Base-by-base conservation (phyloP, 2,888 invertebrate species). In the Leptinotarsa tumamoca region DNA sequence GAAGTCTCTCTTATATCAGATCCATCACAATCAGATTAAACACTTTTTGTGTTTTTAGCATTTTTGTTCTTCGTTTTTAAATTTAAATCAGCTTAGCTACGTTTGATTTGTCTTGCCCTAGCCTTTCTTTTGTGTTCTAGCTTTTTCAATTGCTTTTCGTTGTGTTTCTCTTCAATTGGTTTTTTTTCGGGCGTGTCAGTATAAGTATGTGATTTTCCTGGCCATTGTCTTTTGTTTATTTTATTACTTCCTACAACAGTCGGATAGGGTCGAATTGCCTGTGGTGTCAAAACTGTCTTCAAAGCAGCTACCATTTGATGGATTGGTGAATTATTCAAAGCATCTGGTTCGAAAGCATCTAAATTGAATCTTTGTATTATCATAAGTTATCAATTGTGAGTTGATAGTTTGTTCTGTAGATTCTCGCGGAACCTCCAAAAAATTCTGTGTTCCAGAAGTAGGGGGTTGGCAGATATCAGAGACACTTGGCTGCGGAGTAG, bases 291-390 rank as follows among this genome's bases (percentile, higher is more conserved):
- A 23, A 23, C 23, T 23, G 23, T 23, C 23, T 23, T 23, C 23
- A 23, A 23, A 21, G 4, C 4, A 23, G 23, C 23, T 67, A 67
- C 67, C 15, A 67, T 67, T 67, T 67, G 49, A 33, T 49, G 67
- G 43, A 67, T 67, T 67, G 27, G 67, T 67, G 56, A 56, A 56
- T 67, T 33, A 27, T 67, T 33, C 33, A 23, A 67, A 67, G 67
- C 67, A 27, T 67, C 33, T 67, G 43, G 67, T 67, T 67, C 67
- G 33, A 15, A 67, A 33, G 33, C 33, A 67, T 67, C 33, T 33
- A 33, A 27, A 33, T 67, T 67, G 2, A 33, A 67, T 3, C 67
- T 67, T 67, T 23, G 33, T 17, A 43, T 67, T 15, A 33, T 33
- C 27, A 67, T 67, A 14, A 33, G 33, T 67, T 67, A 33, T 67